Evolutionary conservation across 2,888 invertebrate genomes (phyloP).

Genomic region (Orthosia incerta): DNA sequence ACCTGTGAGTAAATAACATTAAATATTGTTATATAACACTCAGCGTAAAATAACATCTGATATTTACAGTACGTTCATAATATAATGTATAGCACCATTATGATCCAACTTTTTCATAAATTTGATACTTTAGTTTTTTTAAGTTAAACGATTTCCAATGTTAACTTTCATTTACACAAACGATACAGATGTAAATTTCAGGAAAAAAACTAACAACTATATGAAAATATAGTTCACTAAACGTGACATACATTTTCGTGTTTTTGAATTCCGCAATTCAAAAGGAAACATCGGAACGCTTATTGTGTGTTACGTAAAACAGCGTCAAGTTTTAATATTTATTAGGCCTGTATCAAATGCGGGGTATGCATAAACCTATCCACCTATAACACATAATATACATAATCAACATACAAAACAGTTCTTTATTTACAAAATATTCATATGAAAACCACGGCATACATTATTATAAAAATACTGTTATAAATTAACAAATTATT

Average conservation of each 20-base stretch:
- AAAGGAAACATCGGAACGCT: not conserved
- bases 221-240: not conserved
- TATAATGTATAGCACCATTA: slow-evolving; percentile 77
- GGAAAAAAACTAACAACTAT: not conserved
- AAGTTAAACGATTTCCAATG: not conserved
- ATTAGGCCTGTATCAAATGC: slow-evolving; percentile 62
- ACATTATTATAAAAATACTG: slow-evolving; percentile 81
- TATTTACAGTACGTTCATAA: slow-evolving; percentile 64
- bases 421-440: slow-evolving; percentile 71
- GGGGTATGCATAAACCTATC: slow-evolving; percentile 64
- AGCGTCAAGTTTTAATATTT: slow-evolving; percentile 9
- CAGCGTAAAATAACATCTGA: slow-evolving; percentile 55
- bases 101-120: slow-evolving; percentile 74
- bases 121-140: slow-evolving; percentile 26
- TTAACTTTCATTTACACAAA: not conserved
- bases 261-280: not conserved
- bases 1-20: slow-evolving; percentile 59
- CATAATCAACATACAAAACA: slow-evolving; percentile 68
- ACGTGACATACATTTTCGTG: not conserved
- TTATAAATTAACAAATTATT: slow-evolving; percentile 74
- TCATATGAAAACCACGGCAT: slow-evolving; percentile 73
- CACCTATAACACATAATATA: slow-evolving; percentile 59
- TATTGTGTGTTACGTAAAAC: not conserved
- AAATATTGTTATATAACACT: slow-evolving; percentile 54
- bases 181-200: not conserved